A percentile compares a stretch with the other conserved stretches of the same genome.
These are phyloP conservation scores for Nematolebias whitei DNA, from an alignment of 2,113 vertebrate genomes.

Conservation along the genomic window DNA sequence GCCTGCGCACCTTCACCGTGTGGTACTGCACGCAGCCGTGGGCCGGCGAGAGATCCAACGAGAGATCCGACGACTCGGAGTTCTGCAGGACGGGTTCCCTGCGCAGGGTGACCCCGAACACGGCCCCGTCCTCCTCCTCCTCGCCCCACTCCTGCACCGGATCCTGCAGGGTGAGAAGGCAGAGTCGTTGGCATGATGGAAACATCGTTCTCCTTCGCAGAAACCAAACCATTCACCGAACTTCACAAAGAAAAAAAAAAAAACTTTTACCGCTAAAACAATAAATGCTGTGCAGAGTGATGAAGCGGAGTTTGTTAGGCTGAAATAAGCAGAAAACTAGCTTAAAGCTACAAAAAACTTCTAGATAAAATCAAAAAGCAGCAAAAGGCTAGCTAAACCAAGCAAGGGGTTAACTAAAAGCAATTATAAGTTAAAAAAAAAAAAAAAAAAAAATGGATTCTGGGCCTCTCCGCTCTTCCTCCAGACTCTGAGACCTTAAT, in stretches of 20 bases:
- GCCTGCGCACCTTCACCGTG: conserved; percentile 84
- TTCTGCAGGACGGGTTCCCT: conserved; percentile 66
- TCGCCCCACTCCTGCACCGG: conserved; percentile 90
- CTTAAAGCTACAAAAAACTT: not conserved
- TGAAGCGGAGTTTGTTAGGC: too few relatives aligned
- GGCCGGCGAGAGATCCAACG: conserved; percentile 13
- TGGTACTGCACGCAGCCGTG: conserved; percentile 83
- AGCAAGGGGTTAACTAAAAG: too few relatives aligned
- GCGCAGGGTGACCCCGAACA: conserved; percentile 85
- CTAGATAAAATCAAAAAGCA: conserved; percentile 4
- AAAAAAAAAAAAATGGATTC: too few relatives aligned
- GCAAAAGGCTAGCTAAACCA: not conserved
- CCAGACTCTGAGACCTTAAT: too few relatives aligned
- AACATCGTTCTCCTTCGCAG: not conserved
- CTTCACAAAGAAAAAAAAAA: not conserved
- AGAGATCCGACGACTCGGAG: conserved; percentile 2
- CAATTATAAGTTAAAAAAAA: too few relatives aligned
- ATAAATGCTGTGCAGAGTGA: too few relatives aligned
- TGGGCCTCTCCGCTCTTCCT: too few relatives aligned
- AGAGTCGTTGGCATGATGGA: conserved; percentile 18
- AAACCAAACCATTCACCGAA: not conserved
- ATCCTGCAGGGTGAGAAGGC: conserved; percentile 67
- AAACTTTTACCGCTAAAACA: too few relatives aligned
- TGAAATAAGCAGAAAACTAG: too few relatives aligned
- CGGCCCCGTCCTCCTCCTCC: conserved; percentile 85